Evolutionary conservation across 1,140 invertebrate genomes (phyloP), one percentile per base, ranked within the genome.

Genomic region (Drosophila teissieri): DNA sequence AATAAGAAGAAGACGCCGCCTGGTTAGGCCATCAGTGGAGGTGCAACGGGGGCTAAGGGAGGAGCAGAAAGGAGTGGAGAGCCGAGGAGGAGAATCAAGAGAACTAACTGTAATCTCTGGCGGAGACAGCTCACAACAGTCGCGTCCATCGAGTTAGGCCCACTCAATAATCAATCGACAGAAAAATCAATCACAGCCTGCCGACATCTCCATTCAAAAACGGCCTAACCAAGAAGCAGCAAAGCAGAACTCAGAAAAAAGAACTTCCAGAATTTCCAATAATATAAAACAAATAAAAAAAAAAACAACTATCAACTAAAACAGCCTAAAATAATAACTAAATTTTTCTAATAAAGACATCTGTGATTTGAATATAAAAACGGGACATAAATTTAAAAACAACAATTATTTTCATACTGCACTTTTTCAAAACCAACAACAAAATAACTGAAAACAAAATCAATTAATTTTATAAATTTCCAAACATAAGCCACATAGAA

Each of bases 21-120:
- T 82, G 83, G 83, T 86, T 86, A 89, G 83, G 83, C 83, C 83
- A 80, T 83, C 79, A 83, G 83, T 86, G 82, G 82, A 86, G 83
- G 79, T 88, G 83, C 83, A 85, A 67, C 82, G 82, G 81, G 56
- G 81, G 81, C 81, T 44, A 78, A 44, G 27, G 56, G 36, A 19
- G 42, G 36, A 12, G 24, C 34, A 39, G 52, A 14, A n/a, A 44
- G 31, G 44, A 53, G 46, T 31, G n/a, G 34, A 34, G 37, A 34
- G 60, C 17, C 24, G 12, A 55, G 22, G 31, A 31, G 7, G 31
- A 31, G 7, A 8, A 31, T 0, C 31, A 22, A 39, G 36, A 45
- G 36, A 62, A 12, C 42, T 42, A 74, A 44, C 17, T 68, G 34
- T 48, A n/a, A 48, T 39, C n/a, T 24, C 24, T 36, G 62, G 61